Evolutionary conservation across 2,113 vertebrate species (phyloP).

Genomic region (Aldabrachelys gigantea): DNA sequence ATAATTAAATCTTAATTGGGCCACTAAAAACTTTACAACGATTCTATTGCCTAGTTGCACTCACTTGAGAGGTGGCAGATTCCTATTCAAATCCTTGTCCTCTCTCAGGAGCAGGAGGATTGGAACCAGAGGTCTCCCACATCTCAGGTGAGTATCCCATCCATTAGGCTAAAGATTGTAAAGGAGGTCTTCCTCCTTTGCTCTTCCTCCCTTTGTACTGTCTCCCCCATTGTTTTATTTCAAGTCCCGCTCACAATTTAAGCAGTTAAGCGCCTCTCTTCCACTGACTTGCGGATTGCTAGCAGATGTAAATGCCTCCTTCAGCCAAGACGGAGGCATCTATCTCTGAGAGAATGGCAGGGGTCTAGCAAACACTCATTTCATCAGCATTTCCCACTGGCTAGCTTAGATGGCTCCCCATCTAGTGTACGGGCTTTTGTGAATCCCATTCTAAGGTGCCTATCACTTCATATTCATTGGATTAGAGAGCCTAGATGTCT

Average conservation of each 20-base stretch:
- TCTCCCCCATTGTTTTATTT: not conserved
- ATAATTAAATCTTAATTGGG: not conserved
- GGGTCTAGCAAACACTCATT: not conserved
- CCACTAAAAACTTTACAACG: not conserved
- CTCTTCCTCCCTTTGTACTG: too few relatives aligned
- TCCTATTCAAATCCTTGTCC: not conserved
- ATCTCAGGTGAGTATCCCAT: too few relatives aligned
- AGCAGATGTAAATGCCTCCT: not conserved
- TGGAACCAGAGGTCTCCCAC: not conserved
- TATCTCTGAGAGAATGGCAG: not conserved
- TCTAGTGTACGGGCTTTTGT: not conserved
- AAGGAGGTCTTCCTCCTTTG: too few relatives aligned
- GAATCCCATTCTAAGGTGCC: not conserved
- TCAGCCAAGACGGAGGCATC: not conserved
- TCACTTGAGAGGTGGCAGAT: not conserved
- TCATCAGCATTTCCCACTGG: not conserved
- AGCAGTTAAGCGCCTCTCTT: not conserved
- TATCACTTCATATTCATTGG: not conserved
- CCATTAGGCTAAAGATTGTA: not conserved
- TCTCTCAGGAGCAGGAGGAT: not conserved
- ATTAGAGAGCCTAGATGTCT: not conserved
- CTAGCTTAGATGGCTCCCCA: not conserved
- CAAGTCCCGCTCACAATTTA: not conserved
- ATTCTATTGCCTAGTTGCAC: not conserved
- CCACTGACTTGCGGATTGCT: not conserved